Evolutionary conservation across 2,888 invertebrate genomes (phyloP), one percentile per base, ranked within the genome.

Genomic region (Resseliella maxima): DNA sequence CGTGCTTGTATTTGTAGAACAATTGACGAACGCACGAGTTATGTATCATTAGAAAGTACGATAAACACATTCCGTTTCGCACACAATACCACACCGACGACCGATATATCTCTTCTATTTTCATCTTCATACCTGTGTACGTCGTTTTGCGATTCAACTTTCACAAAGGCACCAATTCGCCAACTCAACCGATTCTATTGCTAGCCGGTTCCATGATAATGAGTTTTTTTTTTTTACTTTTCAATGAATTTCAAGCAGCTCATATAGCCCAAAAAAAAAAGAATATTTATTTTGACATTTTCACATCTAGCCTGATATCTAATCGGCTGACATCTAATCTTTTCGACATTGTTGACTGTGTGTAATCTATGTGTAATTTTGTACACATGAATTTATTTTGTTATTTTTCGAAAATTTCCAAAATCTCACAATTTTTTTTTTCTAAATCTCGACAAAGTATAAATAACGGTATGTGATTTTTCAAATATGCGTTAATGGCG

Each of bases 1-100:
- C 31, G 72, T 15, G 72, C 31, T 72, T 72, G 72, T 72, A 15
- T 72, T 72, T 72, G 72, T 72, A 27, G 72, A 72, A 72, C 72
- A 72, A 72, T 31, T 31, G 31, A 1, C 72, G 72, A 31, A 72
- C 72, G 59, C 72, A 31, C 35, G 24, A n/a, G 15, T 31, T 72
- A 72, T 35, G 72, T 72, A 72, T 31, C 72, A 31, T 72, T 72
- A 72, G 72, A 72, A 72, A 72, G 72, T 59, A 10, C 72, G 31
- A 59, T 59, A 59, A 59, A n/a, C 12, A 59, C 72, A 31, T 31
- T 72, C 31, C 72, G 27, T 12, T 72, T 27, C 31, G 31, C 31
- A 72, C 31, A 6, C n/a, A 72, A n/a, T 59, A 5, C 24, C 2
- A 5, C 27, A 5, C 72, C 31, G 15, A 35, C 59, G n/a, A n/a